Evolutionary conservation across 2,888 invertebrate species (phyloP).

Genomic region (Eubasilissa splendida): DNA sequence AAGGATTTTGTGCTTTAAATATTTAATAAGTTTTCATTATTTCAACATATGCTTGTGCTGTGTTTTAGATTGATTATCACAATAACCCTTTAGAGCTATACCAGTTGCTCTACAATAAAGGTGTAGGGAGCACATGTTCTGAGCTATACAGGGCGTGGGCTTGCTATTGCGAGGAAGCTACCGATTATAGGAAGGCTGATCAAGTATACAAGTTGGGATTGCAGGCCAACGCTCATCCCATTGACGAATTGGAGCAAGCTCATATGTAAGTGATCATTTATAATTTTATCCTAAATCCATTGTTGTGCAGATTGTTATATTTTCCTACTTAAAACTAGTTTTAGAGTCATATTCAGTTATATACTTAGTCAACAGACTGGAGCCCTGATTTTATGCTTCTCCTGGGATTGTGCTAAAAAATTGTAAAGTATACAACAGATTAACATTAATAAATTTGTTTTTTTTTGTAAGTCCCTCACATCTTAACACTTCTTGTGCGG

Average conservation of each 20-base stretch:
- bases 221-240: constrained; percentile 83
- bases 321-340: too few species aligned
- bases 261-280: constrained; percentile 74
- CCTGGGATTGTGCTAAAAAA: too few species aligned
- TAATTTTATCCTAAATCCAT: too few species aligned
- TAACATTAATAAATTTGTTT: too few species aligned
- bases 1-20: too few species aligned
- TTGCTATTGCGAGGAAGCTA: constrained; percentile 85
- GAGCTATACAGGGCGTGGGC: constrained; percentile 94
- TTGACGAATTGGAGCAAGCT: constrained; percentile 82
- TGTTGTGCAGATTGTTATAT: too few species aligned
- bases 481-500: too few species aligned
- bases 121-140: constrained; percentile 86
- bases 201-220: constrained; percentile 86
- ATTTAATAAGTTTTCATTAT: not conserved
- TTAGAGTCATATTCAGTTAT: too few species aligned
- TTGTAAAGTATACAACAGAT: too few species aligned
- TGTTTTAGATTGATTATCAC: constrained; percentile 79
- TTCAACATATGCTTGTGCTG: not conserved
- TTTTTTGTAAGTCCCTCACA: too few species aligned
- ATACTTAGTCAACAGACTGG: too few species aligned
- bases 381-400: too few species aligned
- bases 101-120: constrained; percentile 84
- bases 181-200: constrained; percentile 88
- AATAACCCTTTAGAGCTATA: constrained; percentile 85